phyloP scores from a whole-genome alignment of 2,888 invertebrate genomes.

The Sarcophaga caerulescens region DNA sequence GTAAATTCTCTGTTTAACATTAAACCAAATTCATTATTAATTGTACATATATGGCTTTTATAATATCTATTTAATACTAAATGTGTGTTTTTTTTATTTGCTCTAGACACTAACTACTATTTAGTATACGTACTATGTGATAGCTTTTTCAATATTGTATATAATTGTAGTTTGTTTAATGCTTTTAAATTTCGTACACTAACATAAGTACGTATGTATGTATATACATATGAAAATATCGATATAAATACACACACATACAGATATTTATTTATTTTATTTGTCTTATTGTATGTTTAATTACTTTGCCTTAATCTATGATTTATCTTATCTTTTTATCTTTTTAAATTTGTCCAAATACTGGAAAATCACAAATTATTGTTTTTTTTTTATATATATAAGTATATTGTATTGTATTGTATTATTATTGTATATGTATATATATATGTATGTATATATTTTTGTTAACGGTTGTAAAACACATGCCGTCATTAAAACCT shows the following conservation, averaged over 20 bases:
- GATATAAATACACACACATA: neutral
- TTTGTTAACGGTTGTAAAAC: neutral
- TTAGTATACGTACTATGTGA: too few relatives aligned
- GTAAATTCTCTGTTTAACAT: neutral
- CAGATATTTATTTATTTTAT: neutral
- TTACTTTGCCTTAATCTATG: conserved; percentile 15
- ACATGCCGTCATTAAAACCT: neutral
- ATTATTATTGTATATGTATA: neutral
- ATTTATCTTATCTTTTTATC: conserved; percentile 31
- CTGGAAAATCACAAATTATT: too few relatives aligned
- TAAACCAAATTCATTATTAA: too few relatives aligned
- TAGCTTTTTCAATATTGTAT: neutral
- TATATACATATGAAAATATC: conserved; percentile 17
- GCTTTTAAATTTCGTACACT: neutral
- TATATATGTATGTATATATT: neutral
- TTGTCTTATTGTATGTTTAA: too few relatives aligned
- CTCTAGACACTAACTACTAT: too few relatives aligned
- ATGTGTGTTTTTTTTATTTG: too few relatives aligned
- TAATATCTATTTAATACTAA: too few relatives aligned
- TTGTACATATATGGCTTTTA: too few relatives aligned
- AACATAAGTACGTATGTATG: conserved; percentile 15
- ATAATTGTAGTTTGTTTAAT: neutral
- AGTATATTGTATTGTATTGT: neutral
- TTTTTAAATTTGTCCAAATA: conserved; percentile 16
- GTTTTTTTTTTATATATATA: too few relatives aligned